Conservation (phyloP, 2,888 invertebrate species). For the Adela reaumurella region DNA sequence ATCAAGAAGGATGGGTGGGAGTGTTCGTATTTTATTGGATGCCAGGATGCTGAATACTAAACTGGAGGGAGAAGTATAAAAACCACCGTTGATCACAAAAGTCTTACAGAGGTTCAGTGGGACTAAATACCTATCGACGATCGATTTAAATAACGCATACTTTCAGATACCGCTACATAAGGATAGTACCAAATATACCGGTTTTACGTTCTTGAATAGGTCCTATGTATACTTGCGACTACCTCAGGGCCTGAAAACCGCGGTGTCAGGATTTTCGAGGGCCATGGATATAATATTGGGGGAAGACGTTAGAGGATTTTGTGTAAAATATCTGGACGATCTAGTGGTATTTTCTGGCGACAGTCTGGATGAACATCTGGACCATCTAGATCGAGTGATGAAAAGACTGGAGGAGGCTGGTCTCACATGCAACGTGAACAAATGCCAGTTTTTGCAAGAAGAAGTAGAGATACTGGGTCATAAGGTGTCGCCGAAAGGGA, state of each 20-base stretch:
- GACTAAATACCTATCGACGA: conserved; percentile 7
- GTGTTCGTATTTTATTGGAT: conserved; percentile 19
- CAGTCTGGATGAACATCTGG: conserved; percentile 6
- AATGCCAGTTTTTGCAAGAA: conserved; percentile 3
- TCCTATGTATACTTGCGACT: conserved; percentile 11
- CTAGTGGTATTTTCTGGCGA: neutral
- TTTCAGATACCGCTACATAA: conserved; percentile 10
- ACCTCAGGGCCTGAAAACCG: conserved; percentile 14
- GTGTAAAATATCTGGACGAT: conserved; percentile 1
- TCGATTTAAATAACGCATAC: conserved; percentile 13
- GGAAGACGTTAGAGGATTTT: conserved; percentile 11
- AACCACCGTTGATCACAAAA: conserved; percentile 12
- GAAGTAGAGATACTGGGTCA: neutral
- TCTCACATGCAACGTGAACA: conserved; percentile 8
- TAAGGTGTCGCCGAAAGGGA: conserved; percentile 9
- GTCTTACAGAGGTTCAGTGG: conserved; percentile 15
- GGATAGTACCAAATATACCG: conserved; percentile 9
- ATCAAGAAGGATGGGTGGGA: conserved; percentile 18
- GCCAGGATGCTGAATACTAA: conserved; percentile 17
- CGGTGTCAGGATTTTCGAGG: conserved; percentile 15
- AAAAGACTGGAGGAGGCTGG: conserved; percentile 5
- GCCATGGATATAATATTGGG: conserved; percentile 16
- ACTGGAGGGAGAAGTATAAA: conserved; percentile 18
- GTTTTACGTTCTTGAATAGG: conserved; percentile 9
- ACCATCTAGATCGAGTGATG: neutral